Percentiles rank a stretch among this genome's conserved stretches.
Conservation (phyloP, 2,797 vertebrate genomes). For the Alectoris magna region DNA sequence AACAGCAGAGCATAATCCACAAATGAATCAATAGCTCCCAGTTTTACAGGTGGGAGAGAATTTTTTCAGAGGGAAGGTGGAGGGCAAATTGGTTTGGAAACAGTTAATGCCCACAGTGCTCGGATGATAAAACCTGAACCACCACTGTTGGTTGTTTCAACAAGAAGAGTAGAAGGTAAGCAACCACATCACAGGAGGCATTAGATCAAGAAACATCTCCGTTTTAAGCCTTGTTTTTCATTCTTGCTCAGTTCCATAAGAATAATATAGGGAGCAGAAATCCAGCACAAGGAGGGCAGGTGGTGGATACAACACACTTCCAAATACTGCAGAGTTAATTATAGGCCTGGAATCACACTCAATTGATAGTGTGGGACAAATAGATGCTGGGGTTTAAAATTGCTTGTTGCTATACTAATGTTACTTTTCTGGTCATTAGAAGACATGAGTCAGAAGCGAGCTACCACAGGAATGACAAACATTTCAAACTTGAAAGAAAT, state of each 20-base stretch:
- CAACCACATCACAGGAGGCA: background rate
- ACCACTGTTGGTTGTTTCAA: background rate
- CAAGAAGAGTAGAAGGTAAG: background rate
- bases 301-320: background rate
- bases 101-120: background rate
- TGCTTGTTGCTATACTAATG: constrained; percentile 26
- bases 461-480: constrained; percentile 21
- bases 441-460: constrained; percentile 37
- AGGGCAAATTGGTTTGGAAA: background rate
- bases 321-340: constrained; percentile 11
- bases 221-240: background rate
- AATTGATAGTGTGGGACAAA: background rate
- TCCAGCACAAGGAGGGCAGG: background rate
- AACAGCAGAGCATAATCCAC: background rate
- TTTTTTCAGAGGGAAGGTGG: background rate
- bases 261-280: background rate
- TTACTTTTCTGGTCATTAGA: constrained; percentile 8
- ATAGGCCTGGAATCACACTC: background rate
- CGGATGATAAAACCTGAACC: background rate
- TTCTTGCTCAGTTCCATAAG: background rate
- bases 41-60: background rate
- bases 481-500: constrained; percentile 8
- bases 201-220: background rate
- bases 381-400: background rate
- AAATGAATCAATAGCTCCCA: background rate